These are phyloP conservation scores for Cebidichthys violaceus DNA, from an alignment of 2,113 vertebrate genomes.

Conservation along the genomic window DNA sequence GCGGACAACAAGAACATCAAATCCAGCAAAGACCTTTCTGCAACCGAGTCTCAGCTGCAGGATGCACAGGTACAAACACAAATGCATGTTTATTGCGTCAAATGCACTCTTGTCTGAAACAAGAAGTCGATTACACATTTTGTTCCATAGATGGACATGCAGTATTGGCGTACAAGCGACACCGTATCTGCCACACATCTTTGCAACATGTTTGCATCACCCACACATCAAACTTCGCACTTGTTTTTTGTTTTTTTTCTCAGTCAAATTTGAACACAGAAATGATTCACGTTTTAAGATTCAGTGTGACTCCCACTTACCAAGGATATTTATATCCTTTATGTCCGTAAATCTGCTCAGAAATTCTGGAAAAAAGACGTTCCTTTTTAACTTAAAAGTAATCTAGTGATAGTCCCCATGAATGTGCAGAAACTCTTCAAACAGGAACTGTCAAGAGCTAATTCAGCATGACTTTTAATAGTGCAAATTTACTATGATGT, in stretches of 20 bases:
- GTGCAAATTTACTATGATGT: not conserved
- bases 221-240: not conserved
- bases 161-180: too few species aligned
- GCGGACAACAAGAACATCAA: constrained; percentile 94
- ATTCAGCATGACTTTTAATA: not conserved
- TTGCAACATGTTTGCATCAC: not conserved
- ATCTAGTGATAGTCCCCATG: too few species aligned
- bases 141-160: not conserved
- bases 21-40: constrained; percentile 90
- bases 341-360: not conserved
- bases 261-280: not conserved
- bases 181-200: not conserved
- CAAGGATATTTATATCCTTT: not conserved
- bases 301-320: not conserved
- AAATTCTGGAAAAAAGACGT: not conserved
- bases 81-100: not conserved
- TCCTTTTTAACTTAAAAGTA: not conserved
- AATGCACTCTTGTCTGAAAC: not conserved
- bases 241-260: too few species aligned
- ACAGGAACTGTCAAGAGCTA: not conserved
- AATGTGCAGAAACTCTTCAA: too few species aligned
- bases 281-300: not conserved
- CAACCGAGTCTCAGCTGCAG: constrained; percentile 93
- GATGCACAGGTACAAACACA: constrained; percentile 89
- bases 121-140: not conserved